phyloP scores from a whole-genome alignment of 2,113 vertebrate genomes.

The Chlamydotis undulata region DNA sequence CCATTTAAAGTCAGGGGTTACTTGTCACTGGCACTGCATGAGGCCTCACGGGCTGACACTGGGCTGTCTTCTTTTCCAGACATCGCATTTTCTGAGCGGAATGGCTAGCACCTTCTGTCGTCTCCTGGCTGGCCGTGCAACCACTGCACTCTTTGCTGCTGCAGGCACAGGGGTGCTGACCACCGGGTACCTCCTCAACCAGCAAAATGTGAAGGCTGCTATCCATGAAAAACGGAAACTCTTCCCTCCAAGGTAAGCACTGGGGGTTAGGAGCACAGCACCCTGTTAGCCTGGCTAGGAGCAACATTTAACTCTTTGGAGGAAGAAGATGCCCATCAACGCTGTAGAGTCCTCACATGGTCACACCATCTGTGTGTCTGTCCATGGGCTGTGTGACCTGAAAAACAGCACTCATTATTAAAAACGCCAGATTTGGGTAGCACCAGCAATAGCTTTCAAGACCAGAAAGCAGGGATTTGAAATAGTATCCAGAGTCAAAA shows the following conservation, averaged over 20 bases:
- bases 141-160: constrained; percentile 80
- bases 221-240: constrained; percentile 77
- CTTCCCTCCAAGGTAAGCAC: constrained; percentile 85
- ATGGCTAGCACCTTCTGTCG: constrained; percentile 88
- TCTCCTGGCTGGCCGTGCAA: constrained; percentile 82
- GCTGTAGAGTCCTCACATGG: not conserved
- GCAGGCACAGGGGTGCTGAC: constrained; percentile 81
- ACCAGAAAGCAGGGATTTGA: not conserved
- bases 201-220: constrained; percentile 73
- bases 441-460: not conserved
- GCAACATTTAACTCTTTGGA: accelerated
- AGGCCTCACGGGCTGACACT: not conserved
- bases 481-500: not conserved
- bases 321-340: not conserved
- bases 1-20: not conserved
- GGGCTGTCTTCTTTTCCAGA: constrained; percentile 25
- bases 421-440: not conserved
- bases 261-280: not conserved
- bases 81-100: not conserved
- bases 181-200: constrained; percentile 82
- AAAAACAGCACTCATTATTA: not conserved
- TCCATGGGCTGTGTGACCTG: not conserved
- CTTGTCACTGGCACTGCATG: not conserved
- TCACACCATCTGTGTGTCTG: not conserved
- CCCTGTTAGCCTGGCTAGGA: not conserved